A percentile compares a stretch with the other conserved stretches of the same genome.
Evolutionary conservation across 1,140 invertebrate species (phyloP).

Genomic region (Rhizoglyphus robini): DNA sequence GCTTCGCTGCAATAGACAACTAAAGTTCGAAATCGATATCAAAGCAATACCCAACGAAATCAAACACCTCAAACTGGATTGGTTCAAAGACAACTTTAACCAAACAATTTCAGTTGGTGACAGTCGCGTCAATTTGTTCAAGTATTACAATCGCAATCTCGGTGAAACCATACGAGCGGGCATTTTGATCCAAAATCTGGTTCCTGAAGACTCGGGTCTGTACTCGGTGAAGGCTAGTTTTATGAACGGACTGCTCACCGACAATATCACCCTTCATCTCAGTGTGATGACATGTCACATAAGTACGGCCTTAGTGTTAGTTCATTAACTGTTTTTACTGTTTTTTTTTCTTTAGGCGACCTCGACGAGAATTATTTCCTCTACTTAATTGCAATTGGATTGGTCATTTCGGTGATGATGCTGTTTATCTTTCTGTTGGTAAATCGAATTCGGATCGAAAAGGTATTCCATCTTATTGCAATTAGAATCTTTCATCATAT

Average conservation of each 20-base stretch:
- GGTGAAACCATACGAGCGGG: not conserved
- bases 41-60: not conserved
- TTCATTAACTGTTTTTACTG: not conserved
- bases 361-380: slow-evolving; percentile 3
- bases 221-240: not conserved
- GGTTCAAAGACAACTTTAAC: not conserved
- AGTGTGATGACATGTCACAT: slow-evolving; percentile 1
- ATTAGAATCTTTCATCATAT: no score
- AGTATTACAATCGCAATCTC: not conserved
- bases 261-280: not conserved
- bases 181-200: not conserved
- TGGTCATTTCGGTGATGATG: not conserved
- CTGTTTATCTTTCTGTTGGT: slow-evolving; percentile 10
- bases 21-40: not conserved
- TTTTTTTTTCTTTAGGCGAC: slow-evolving; percentile 4
- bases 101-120: not conserved
- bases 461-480: not conserved
- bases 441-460: slow-evolving; percentile 13
- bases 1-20: not conserved
- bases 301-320: not conserved
- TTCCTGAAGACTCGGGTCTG: not conserved
- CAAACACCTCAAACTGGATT: not conserved
- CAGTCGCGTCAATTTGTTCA: not conserved
- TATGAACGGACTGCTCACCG: not conserved
- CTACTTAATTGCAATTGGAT: not conserved